Evolutionary conservation across 2,113 vertebrate genomes (phyloP).

Genomic region (Hypanus sabinus): DNA sequence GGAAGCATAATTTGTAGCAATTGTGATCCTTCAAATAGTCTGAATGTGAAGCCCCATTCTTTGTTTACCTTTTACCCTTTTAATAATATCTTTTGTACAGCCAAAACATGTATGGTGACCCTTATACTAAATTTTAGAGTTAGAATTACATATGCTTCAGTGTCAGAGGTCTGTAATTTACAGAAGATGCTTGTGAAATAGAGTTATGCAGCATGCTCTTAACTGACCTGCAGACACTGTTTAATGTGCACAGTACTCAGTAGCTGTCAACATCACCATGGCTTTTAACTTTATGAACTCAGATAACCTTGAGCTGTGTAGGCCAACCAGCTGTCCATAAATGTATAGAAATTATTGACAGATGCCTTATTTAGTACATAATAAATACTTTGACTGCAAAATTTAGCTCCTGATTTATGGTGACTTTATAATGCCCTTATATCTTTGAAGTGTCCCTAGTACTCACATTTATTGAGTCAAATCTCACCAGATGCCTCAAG

Average conservation of each 20-base stretch:
- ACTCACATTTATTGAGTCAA: too few relatives aligned
- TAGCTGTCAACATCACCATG: conserved; percentile 6
- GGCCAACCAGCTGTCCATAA: conserved; percentile 2
- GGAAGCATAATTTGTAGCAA: too few relatives aligned
- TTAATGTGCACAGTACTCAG: background rate
- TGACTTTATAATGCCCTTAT: too few relatives aligned
- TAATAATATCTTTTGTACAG: background rate
- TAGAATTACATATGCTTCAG: background rate
- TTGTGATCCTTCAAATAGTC: too few relatives aligned
- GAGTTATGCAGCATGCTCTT: background rate
- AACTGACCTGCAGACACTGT: background rate
- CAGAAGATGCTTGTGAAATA: background rate
- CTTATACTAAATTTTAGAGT: background rate
- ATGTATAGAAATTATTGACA: background rate
- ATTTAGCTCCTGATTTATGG: too few relatives aligned
- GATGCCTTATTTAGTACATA: background rate
- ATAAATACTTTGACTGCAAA: background rate
- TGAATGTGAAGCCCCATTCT: too few relatives aligned
- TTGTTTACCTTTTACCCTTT: too few relatives aligned
- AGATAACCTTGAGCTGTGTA: background rate
- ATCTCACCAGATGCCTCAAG: too few relatives aligned
- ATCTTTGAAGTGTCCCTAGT: too few relatives aligned
- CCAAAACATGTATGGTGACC: background rate
- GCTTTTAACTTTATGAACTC: background rate
- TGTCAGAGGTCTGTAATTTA: background rate